Evolutionary conservation across 2,888 invertebrate genomes (phyloP).

Genomic region (Bellardia pandia): DNA sequence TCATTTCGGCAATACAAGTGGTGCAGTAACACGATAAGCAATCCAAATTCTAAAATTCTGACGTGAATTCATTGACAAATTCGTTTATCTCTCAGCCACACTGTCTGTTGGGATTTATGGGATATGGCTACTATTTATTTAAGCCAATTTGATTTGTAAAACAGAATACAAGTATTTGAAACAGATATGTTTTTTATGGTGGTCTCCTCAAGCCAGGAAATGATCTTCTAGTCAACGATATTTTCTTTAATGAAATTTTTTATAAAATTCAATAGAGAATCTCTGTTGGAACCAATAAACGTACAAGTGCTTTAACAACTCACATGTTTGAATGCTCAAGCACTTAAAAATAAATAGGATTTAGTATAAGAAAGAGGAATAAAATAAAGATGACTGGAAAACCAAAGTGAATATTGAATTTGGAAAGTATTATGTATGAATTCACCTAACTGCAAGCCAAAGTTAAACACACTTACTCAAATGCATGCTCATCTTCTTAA

Average conservation of each 20-base stretch:
- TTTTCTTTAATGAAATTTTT: neutral
- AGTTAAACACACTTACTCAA: conserved; percentile 37
- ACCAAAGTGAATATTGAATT: conserved; percentile 66
- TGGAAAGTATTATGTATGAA: conserved; percentile 50
- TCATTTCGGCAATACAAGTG: too few relatives aligned
- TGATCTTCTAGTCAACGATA: too few relatives aligned
- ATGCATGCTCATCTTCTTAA: conserved; percentile 38
- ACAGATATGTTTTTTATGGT: too few relatives aligned
- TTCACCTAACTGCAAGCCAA: conserved; percentile 42
- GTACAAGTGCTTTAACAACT: conserved; percentile 14
- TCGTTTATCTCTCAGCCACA: too few relatives aligned
- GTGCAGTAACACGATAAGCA: too few relatives aligned
- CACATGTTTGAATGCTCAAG: conserved; percentile 35
- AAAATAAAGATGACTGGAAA: conserved; percentile 20
- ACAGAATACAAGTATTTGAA: too few relatives aligned
- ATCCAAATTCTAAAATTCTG: too few relatives aligned
- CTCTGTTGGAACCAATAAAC: neutral
- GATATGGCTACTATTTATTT: too few relatives aligned
- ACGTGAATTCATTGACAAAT: too few relatives aligned
- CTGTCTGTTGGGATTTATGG: too few relatives aligned
- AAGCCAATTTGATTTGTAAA: too few relatives aligned
- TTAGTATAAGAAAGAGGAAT: conserved; percentile 25
- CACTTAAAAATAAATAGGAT: conserved; percentile 60
- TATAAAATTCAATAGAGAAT: neutral
- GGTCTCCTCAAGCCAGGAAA: too few relatives aligned